These are phyloP conservation scores for Megalops atlanticus DNA, from an alignment of 2,113 vertebrate species.

Conservation along the genomic window DNA sequence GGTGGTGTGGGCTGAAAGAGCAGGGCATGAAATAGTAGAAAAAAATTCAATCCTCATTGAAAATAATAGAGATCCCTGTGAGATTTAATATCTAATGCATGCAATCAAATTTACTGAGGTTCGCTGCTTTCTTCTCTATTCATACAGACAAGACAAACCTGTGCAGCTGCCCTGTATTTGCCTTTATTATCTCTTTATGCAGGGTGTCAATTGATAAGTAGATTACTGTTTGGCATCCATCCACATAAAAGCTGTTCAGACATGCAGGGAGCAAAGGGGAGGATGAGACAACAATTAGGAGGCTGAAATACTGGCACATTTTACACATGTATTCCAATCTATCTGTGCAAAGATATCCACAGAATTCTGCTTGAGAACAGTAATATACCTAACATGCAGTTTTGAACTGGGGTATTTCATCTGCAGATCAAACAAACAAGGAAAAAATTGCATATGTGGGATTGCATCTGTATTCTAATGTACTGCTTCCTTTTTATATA, in stretches of 20 bases:
- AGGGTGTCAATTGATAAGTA: constrained; percentile 58
- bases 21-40: constrained; percentile 5
- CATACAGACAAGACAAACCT: neutral
- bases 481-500: neutral
- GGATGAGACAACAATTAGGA: constrained; percentile 4
- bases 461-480: neutral
- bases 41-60: neutral
- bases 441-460: neutral
- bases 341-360: no score
- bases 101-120: neutral
- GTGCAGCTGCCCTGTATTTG: neutral
- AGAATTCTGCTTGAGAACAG: neutral
- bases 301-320: no score
- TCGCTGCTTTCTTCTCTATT: neutral
- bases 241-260: constrained; percentile 53
- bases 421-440: neutral
- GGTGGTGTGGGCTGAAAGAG: neutral
- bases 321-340: no score
- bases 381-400: neutral
- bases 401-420: neutral
- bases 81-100: neutral
- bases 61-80: neutral
- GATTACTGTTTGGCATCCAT: constrained; percentile 46
- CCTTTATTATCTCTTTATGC: constrained; percentile 22
- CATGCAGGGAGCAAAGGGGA: no score